Base-by-base conservation (phyloP, 1,140 invertebrate species). In the Caenorhabditis briggsae region DNA sequence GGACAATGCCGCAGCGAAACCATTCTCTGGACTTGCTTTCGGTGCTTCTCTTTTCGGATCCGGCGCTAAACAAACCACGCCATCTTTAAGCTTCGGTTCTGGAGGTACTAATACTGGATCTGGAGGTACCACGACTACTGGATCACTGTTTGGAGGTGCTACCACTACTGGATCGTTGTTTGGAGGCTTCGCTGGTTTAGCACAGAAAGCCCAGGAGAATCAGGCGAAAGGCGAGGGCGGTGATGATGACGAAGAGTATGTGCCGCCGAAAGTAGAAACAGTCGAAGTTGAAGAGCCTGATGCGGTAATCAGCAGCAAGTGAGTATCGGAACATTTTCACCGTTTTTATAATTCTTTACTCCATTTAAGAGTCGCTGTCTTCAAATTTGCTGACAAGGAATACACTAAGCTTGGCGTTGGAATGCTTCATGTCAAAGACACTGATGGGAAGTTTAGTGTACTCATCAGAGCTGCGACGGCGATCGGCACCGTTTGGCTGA, bases 381-480 rank as follows among this genome's bases (percentile, higher is more conserved):
- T 86, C 85, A 86, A 86, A 46, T 78, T 86, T 23, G 18, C 53
- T 12, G 85, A 55, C n/a, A 86, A 86, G 33, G 53, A 83, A 20
- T 86, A 78, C 50, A 43, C 59, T 1, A 86, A 86, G n/a, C 23
- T 74, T 14, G 85, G 85, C 14, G 50, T 86, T 18, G 85, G 85
- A 59, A 86, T 74, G 85, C 55, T 86, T 12, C 82, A 86, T 20
- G 16, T 86, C 16, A 86, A 86, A 48, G 70, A 86, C 12, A 70
- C 6, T 16, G 82, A 78, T 41, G 85, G 61, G 16, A 86, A 86
- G 78, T 78, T 56, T n/a, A 70, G 59, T n/a, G 56, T 86, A 18
- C 78, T 86, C 18, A 82, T 86, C 18, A 23, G 85, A 59, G 85
- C 85, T n/a, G 85, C 85, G 2, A 86, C 70, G 14, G 48, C 85